Percentiles rank a stretch among this genome's conserved stretches.
Evolutionary conservation across 2,888 invertebrate species (phyloP).

Genomic region (Harmothoe impar): DNA sequence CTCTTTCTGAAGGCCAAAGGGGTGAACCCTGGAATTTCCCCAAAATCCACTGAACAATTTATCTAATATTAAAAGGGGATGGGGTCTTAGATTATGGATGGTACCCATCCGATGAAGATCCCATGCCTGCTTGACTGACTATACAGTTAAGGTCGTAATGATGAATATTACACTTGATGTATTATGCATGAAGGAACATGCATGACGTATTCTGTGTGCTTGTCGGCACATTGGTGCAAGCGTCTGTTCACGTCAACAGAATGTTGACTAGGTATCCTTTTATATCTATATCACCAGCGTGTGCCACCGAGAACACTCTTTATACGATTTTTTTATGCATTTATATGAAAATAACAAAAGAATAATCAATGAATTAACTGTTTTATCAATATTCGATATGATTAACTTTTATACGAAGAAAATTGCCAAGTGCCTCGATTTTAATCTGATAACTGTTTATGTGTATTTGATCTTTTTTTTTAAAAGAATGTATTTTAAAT

Average conservation of each 20-base stretch:
- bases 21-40: no score
- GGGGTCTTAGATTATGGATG: no score
- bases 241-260: constrained; percentile 12
- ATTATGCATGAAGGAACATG: neutral
- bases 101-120: no score
- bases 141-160: no score
- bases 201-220: neutral
- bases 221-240: neutral
- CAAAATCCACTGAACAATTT: no score
- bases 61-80: no score
- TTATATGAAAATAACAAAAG: neutral
- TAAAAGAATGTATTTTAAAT: neutral
- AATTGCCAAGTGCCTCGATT: no score
- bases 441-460: no score
- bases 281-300: neutral
- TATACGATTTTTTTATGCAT: neutral
- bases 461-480: no score
- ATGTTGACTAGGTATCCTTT: neutral
- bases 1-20: no score
- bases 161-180: no score
- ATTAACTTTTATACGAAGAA: neutral
- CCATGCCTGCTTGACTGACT: no score
- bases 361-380: neutral
- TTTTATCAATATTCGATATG: neutral
- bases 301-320: constrained; percentile 14